Evolutionary conservation across 2,888 invertebrate genomes (phyloP), one percentile per base, ranked within the genome.

Genomic region (Agonopterix arenella): DNA sequence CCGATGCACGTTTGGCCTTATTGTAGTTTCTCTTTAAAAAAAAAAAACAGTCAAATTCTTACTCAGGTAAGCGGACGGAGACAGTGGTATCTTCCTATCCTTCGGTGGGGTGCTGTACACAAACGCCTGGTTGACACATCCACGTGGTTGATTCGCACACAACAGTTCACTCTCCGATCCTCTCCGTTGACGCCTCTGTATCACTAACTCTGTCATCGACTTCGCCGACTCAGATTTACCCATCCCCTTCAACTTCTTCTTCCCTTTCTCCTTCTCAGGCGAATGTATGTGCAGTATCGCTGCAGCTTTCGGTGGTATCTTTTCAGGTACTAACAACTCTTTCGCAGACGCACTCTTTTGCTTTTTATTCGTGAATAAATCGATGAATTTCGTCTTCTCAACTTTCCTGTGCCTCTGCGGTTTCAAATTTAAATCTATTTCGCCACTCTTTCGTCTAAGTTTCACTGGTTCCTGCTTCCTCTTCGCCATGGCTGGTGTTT

Each of bases 221-320:
- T 81, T 84, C 47, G 80, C 80, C 1, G 83, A 84, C 59, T 86
- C 88, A 1, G 83, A 84, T 60, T 84, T 85, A 37, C 79, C 83
- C 64, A 84, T 73, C 18, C 67, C 75, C 55, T 81, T 86, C 54
- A 82, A 66, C 52, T 79, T 84, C 58, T 79, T 85, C 70, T 81
- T 84, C 52, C 65, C 68, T 52, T 79, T 84, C 8, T 74, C 76
- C 50, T 59, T 41, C 46, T 74, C 77, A 16, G 86, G 84, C 16
- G 86, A 83, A 52, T 91, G 90, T 53, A 92, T 91, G 54, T 92
- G 91, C 45, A 92, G 65, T 36, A 92, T 67, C 2, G 91, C 91
- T 0, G 92, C 92, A 1, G 92, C 92, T 72, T 92, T 92, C 0
- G 92, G 91, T 7, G 92, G 91, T 54, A 92, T 89, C 54, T 81